Base-by-base conservation (phyloP, 2,113 vertebrate genomes). In the Abramis brama region DNA sequence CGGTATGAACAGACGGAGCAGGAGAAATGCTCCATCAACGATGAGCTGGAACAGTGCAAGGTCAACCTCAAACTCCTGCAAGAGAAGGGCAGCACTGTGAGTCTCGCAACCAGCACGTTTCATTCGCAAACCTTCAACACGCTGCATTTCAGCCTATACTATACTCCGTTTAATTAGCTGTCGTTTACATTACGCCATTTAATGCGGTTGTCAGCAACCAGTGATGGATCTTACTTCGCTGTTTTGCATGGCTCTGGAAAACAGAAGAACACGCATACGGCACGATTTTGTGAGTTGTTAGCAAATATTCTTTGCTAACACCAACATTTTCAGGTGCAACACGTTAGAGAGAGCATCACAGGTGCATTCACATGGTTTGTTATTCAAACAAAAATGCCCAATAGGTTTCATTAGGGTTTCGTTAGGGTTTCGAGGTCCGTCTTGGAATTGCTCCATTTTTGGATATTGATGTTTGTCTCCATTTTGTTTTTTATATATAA, bases 31-130 rank as follows among this genome's bases (percentile, higher is more conserved):
- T 95, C 95, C 89, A 97, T 99, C 89, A 91, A 96, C 36, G 95
- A 98, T 86, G 97, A 99, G 91, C 96, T 99, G 93, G 96, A 98
- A 93, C 96, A 98, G 89, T 98, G 97, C 93, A 96, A 96, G 94
- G 96, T 96, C 91, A 97, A 94, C 93, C 94, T 99, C 93, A 98
- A 98, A 94, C 94, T 97, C 92, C 96, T 99, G 89, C 97, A 96
- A 96, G 97, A 99, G 90, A 98, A 98, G 95, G 95, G 95, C 95
- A 96, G 94, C 93, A 96, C 96, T 82, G 98, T 99, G 95, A 98
- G 97, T 96, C 88, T 19, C 23, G 36, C 55, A 21, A 19, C 10
- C 77, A 1, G 13, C 57, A 79, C 19, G 11, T 23, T 43, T 71
- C 25, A 55, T 55, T 33, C 11, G 45, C 74, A 76, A 74, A 25